Evolutionary conservation across 1,140 invertebrate genomes (phyloP), one percentile per base, ranked within the genome.

Genomic region (Dermatophagoides farinae): DNA sequence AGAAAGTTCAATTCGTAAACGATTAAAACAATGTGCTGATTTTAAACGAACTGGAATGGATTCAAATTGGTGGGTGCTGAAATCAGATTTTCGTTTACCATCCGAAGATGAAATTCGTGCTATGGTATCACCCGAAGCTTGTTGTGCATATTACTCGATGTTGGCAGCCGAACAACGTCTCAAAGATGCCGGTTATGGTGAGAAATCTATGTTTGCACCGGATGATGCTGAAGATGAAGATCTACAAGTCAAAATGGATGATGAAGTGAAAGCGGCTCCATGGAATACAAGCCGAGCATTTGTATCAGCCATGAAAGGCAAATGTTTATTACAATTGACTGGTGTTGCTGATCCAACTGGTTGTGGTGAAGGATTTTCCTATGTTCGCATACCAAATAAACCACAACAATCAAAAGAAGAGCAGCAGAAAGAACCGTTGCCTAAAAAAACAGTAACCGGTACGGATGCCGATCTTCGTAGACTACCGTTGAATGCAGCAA

Each of bases 191-290:
- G 93, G 93, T 18, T 99, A 98, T 71, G 92, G 93, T 20, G 95
- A 98, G 70, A 96, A 96, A 72, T 97, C 92, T 67, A 76, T 98
- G 38, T 92, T 97, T 71, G 87, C 91, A 0, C 86, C 86, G 1
- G 88, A 96, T 68, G 92, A 97, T 68, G 95, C 97, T 65, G 91
- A 97, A 67, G 92, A 97, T 69, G 91, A 97, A 70, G 91, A 97
- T 66, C 81, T 89, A 74, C 87, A 96, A 70, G 71, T 90, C 22
- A 97, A 96, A 74, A 90, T 98, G 78, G 95, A 98, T 69, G 95
- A 98, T 72, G 95, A 98, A 77, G 83, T 88, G 0, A 76, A 77
- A 67, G 74, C 76, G 40, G 88, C 88, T 1, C 88, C 88, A 1
- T 92, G 88, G 88, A 88, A 90, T 68, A 90, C 87, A 0, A 90